Evolutionary conservation across 2,888 invertebrate species (phyloP), one percentile per base, ranked within the genome.

Genomic region (Brassicogethes aeneus): DNA sequence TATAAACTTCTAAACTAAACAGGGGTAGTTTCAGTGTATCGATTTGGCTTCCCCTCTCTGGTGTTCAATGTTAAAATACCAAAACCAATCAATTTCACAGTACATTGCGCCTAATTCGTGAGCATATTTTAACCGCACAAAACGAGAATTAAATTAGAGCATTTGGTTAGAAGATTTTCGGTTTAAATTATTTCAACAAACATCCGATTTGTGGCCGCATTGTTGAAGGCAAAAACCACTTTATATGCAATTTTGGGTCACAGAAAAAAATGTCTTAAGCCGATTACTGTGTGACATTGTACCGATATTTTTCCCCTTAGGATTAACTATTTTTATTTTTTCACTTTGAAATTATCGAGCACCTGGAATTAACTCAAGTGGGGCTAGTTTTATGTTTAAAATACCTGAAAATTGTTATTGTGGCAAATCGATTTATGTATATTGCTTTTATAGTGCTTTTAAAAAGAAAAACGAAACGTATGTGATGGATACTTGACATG

Each of bases 81-180:
- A 55, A 61, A 65, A 63, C 65, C 64, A 64, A 68, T 67, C 66
- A 66, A 68, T 68, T 68, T 68, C 61, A 63, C 65, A 62, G 55
- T 57, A 61, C 63, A 67, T 66, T 65, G 66, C 52, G 45, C n/a
- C 57, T 51, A 49, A 47, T 52, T 56, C 55, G 53, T 51, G 53
- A 53, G 51, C 56, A 51, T 53, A 59, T 58, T 56, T 51, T 42
- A 56, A 53, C 54, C 52, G n/a, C n/a, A 49, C 52, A 50, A 51
- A 23, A 54, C 47, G 53, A 46, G 49, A 50, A 44, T 53, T 54
- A 50, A 53, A 56, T 57, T 53, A 54, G 47, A n/a, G n/a, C n/a
- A n/a, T n/a, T n/a, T n/a, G n/a, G n/a, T n/a, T n/a, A n/a, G n/a
- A n/a, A n/a, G n/a, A n/a, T n/a, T n/a, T n/a, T n/a, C n/a, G n/a